Base-by-base conservation (phyloP, 2,113 vertebrate species). In the Colinus virginianus region DNA sequence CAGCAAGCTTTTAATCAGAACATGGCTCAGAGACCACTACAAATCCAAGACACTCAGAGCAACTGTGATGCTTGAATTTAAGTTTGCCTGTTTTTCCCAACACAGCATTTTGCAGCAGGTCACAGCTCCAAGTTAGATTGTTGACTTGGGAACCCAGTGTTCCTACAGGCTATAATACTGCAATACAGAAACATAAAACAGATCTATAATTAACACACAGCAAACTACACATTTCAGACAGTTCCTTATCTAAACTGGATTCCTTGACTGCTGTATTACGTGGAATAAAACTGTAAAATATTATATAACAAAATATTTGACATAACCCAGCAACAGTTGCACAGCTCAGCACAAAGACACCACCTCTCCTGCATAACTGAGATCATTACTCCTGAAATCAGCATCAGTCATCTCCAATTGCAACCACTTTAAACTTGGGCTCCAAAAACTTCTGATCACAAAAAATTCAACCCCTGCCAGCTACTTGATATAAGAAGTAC, bases 241-340 rank as follows among this genome's bases (percentile, higher is more conserved):
- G 78, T 93, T 63, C 18, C 56, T 91, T 92, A 81, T 91, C 80
- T 91, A 58, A 36, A 7, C 26, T 80, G 74, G 30, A 87, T 91
- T 95, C 75, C 63, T 72, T 75, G 25, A 20, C 61, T 84, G 48
- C 74, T 23, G 86, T 91, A 77, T 48, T 56, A 68, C 3, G 4
- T 49, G 53, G n/a, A 93, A 84, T n/a, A 69, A 62, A 84, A 48
- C 66, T 71, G 62, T 76, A 90, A 94, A 84, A 76, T 0, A 72
- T 32, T 28, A 6, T 48, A 34, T 9, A 72, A 6, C 72, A 80
- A 86, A 84, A 48, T 5, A 0, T 40, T 56, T 81, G 74, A 95
- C 79, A 53, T 43, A 72, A 85, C 59, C 43, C 78, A 64, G 69
- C 69, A 75, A 26, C 66, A 69, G 21, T 15, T 51, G 64, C 72